Evolutionary conservation across 2,113 vertebrate species (phyloP).

Genomic region (Sinocyclocheilus maitianheensis): DNA sequence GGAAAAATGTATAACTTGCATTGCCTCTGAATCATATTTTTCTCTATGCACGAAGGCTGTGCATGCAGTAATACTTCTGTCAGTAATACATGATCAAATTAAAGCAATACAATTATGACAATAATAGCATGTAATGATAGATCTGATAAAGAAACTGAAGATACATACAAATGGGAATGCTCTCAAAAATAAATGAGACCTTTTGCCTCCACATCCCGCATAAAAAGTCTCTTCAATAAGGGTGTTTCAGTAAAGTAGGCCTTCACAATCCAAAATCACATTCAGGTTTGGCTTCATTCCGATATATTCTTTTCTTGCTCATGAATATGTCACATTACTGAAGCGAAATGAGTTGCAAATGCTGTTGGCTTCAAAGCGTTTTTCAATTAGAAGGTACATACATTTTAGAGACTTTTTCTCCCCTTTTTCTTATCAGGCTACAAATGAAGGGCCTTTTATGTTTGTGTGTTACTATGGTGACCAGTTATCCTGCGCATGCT

Average conservation of each 20-base stretch:
- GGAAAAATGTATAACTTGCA: neutral
- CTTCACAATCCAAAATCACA: neutral
- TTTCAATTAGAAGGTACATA: conserved; percentile 10
- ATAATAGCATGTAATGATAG: neutral
- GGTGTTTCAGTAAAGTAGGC: neutral
- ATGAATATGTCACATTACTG: neutral
- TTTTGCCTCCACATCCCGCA: neutral
- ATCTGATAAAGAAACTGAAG: neutral
- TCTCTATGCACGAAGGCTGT: neutral
- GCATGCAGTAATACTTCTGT: neutral
- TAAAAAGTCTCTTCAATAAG: neutral
- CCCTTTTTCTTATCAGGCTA: conserved; percentile 1
- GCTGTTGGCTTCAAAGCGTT: neutral
- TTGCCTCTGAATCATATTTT: neutral
- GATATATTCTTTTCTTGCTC: neutral
- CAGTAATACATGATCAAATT: neutral
- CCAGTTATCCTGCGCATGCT: conserved; percentile 61
- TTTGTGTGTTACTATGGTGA: conserved; percentile 52
- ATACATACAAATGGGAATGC: neutral
- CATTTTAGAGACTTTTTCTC: neutral
- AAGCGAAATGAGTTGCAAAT: neutral
- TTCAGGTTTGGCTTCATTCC: neutral
- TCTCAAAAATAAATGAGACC: neutral
- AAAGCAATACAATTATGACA: neutral
- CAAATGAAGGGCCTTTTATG: neutral